Evolutionary conservation across 2,113 vertebrate species (phyloP), one percentile per base, ranked within the genome.

Genomic region (Larimichthys crocea): DNA sequence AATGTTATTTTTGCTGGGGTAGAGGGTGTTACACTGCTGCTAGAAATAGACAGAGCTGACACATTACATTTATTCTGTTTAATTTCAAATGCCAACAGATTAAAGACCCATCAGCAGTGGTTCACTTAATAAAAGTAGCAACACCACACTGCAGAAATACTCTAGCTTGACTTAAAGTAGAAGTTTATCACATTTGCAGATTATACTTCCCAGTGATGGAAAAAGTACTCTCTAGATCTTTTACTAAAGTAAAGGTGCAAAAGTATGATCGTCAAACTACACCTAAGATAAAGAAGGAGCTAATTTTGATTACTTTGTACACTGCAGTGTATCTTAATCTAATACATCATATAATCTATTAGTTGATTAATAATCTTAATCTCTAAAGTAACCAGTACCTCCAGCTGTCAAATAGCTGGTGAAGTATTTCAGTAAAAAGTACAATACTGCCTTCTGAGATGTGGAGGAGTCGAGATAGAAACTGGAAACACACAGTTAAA

Each of bases 1-100:
- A 44, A 19, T 70, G 31, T 56, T 80, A 22, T 66, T 82, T 60
- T 40, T 72, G 10, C 55, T 42, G 53, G n/a, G 10, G 26, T 31
- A 3, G 5, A 61, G 3, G 62, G 16, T 60, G 31, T 69, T 67
- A n/a, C 10, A 9, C 14, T 50, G n/a, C 48, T 20, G 50, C 14
- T 42, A 20, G n/a, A 48, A 52, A 46, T 9, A 55, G 50, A 20
- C 3, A 35, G 11, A 68, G 11, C 22, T 64, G 24, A 35, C 22
- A 35, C 44, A 52, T 55, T 10, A 1, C 20, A 52, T 48, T 44
- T 0, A 1, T 2, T 72, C 9, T 15, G 2, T 76, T 5, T 12
- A 48, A 24, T 1, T 10, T 42, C n/a, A 64, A 6, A 16, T 56
- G 14, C 19, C 2, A 48, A 9, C 35, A 48, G 26, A 67, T 2